Evolutionary conservation across 2,797 vertebrate species (phyloP).

Genomic region (Pogoniulus pusillus): DNA sequence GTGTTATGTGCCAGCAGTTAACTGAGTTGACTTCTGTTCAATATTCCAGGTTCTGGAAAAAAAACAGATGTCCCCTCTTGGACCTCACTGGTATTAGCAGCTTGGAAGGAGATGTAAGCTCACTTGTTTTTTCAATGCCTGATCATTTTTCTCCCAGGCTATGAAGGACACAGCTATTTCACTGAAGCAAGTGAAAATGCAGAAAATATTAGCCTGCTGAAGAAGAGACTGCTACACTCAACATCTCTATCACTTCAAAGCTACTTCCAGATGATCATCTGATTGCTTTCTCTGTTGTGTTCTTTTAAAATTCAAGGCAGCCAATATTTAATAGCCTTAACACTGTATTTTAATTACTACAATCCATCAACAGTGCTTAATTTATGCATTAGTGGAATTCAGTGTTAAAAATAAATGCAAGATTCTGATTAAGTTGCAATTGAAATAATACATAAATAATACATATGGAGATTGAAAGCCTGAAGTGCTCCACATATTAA

Average conservation of each 20-base stretch:
- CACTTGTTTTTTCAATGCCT: background rate
- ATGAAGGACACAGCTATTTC: background rate
- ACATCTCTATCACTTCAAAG: background rate
- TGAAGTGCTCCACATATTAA: background rate
- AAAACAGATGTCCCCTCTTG: background rate
- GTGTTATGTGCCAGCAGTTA: conserved; percentile 7
- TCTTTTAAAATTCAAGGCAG: background rate
- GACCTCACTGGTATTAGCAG: background rate
- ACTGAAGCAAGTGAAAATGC: background rate
- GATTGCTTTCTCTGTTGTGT: background rate
- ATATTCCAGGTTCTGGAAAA: conserved; percentile 15
- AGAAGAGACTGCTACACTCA: background rate
- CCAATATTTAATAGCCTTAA: background rate
- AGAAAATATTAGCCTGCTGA: background rate
- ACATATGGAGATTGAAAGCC: background rate
- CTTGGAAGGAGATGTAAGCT: background rate
- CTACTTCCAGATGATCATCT: background rate
- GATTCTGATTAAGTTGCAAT: background rate
- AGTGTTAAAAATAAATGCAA: background rate
- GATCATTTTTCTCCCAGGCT: conserved; percentile 15
- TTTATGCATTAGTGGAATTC: background rate
- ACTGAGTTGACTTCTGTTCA: background rate
- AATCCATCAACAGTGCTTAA: background rate
- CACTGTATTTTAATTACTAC: background rate
- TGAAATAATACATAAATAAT: background rate